These are phyloP conservation scores for Gambusia yucatana DNA, from an alignment of 2,797 vertebrate species.

Conservation along the genomic window DNA sequence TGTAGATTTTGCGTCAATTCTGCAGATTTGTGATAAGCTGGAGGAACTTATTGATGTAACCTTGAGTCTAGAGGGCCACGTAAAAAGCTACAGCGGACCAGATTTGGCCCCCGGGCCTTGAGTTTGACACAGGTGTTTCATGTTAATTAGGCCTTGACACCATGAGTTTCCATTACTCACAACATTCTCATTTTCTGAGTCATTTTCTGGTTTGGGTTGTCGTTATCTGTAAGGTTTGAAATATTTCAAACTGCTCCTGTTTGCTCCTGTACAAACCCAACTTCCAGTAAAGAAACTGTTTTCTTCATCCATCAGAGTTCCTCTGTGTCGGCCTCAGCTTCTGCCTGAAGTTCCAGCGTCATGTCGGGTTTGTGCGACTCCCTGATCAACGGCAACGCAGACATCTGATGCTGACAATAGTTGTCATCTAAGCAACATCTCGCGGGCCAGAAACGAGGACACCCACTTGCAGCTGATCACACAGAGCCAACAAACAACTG, in stretches of 20 bases:
- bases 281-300: not conserved
- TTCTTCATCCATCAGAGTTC: slow-evolving; percentile 11
- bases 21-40: too few relatives aligned
- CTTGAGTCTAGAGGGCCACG: too few relatives aligned
- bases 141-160: too few relatives aligned
- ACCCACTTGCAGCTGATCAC: slow-evolving; percentile 68
- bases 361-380: slow-evolving; percentile 43
- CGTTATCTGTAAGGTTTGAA: too few relatives aligned
- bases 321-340: slow-evolving; percentile 17
- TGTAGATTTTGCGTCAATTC: too few relatives aligned
- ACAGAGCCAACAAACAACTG: slow-evolving; percentile 59
- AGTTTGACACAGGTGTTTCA: too few relatives aligned
- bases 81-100: too few relatives aligned
- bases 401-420: slow-evolving; percentile 51
- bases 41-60: too few relatives aligned
- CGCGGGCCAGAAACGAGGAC: slow-evolving; percentile 61
- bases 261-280: slow-evolving; percentile 13
- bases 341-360: slow-evolving; percentile 34
- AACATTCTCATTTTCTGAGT: too few relatives aligned
- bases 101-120: too few relatives aligned
- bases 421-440: slow-evolving; percentile 50
- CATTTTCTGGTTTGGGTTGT: too few relatives aligned
- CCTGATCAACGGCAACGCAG: slow-evolving; percentile 32
- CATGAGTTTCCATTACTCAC: too few relatives aligned
- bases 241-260: not conserved